Conservation (phyloP, 1,140 invertebrate species). For the Zaprionus tsacasi region DNA sequence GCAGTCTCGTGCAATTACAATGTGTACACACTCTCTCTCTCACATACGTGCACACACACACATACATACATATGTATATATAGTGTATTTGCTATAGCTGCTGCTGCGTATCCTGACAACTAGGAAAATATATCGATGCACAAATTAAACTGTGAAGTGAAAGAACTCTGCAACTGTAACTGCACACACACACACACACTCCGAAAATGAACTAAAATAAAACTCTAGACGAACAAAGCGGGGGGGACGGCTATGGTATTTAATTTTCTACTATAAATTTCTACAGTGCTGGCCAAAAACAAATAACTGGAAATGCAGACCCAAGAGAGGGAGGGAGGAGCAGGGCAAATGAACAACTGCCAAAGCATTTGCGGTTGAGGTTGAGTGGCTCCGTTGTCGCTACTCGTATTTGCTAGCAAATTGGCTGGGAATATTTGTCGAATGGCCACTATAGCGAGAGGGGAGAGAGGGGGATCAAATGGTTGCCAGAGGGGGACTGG, state of each 20-base stretch:
- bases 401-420: slow-evolving; percentile 57
- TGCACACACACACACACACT: slow-evolving; percentile 11
- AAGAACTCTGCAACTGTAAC: slow-evolving; percentile 14
- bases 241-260: slow-evolving; percentile 42
- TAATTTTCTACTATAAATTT: slow-evolving; percentile 75
- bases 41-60: not conserved
- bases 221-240: slow-evolving; percentile 29
- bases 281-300: slow-evolving; percentile 47
- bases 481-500: slow-evolving; percentile 44
- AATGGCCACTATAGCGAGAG: not conserved
- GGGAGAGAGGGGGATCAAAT: not conserved
- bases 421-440: slow-evolving; percentile 56
- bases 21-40: slow-evolving; percentile 19
- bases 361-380: slow-evolving; percentile 64
- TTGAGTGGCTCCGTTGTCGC: slow-evolving; percentile 46
- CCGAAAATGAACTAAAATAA: slow-evolving; percentile 58
- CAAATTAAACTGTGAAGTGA: slow-evolving; percentile 68
- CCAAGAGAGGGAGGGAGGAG: not conserved
- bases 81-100: slow-evolving; percentile 22
- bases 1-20: slow-evolving; percentile 48
- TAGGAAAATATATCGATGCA: slow-evolving; percentile 79
- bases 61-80: slow-evolving; percentile 11
- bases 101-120: slow-evolving; percentile 64
- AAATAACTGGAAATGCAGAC: slow-evolving; percentile 45
- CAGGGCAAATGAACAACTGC: slow-evolving; percentile 60